Conservation (phyloP, 2,888 invertebrate species). For the Prosopocoilus inquinatus region DNA sequence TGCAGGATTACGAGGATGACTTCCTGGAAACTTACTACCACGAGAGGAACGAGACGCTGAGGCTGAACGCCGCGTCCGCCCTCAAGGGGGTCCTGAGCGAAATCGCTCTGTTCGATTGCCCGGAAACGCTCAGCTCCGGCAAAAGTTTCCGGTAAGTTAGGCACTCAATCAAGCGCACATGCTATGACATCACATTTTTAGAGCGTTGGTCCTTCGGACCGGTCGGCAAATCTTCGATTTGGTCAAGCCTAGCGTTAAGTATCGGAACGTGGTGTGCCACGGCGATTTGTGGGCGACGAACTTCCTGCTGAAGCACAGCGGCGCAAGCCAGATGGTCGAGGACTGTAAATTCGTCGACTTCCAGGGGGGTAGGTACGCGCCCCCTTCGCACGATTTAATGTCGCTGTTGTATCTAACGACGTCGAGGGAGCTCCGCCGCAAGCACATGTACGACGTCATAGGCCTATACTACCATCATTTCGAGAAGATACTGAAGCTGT, state of each 20-base stretch:
- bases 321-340: conserved; percentile 24
- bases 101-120: conserved; percentile 36
- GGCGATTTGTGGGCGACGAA: conserved; percentile 45
- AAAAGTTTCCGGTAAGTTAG: conserved; percentile 29
- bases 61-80: conserved; percentile 32
- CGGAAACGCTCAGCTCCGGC: conserved; percentile 32
- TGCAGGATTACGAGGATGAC: conserved; percentile 33
- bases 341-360: conserved; percentile 47
- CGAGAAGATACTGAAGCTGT: conserved; percentile 33
- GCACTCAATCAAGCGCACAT: too few species aligned
- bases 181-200: too few species aligned
- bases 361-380: conserved; percentile 55
- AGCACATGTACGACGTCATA: conserved; percentile 36
- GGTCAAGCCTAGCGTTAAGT: conserved; percentile 41
- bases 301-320: conserved; percentile 38
- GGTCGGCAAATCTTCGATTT: conserved; percentile 35
- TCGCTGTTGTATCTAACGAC: conserved; percentile 40
- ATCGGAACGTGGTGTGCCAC: conserved; percentile 45
- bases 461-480: conserved; percentile 42
- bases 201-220: conserved; percentile 17
- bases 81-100: conserved; percentile 36
- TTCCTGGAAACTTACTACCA: conserved; percentile 42
- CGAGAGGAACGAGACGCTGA: conserved; percentile 30
- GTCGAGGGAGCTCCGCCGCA: conserved; percentile 34
- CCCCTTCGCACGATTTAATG: conserved; percentile 65